Evolutionary conservation across 1,140 invertebrate species (phyloP).

Genomic region (Diuraphis noxia): DNA sequence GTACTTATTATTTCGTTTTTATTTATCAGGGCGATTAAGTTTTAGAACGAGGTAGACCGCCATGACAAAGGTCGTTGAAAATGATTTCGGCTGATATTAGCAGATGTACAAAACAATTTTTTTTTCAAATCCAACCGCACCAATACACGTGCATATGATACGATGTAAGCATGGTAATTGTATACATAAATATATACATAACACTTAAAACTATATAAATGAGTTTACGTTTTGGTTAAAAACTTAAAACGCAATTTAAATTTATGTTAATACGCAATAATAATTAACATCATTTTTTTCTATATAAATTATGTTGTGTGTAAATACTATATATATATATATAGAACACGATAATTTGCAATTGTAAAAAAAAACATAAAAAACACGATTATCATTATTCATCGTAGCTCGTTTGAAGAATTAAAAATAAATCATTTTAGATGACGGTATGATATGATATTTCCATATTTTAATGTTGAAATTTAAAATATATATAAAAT

Average conservation of each 20-base stretch:
- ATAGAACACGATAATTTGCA: not conserved
- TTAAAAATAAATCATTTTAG: not conserved
- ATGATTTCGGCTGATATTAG: not conserved
- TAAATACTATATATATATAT: not conserved
- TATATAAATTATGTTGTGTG: not conserved
- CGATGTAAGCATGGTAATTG: not conserved
- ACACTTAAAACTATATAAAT: not conserved
- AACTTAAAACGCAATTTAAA: conserved; percentile 7
- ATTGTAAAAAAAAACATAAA: not conserved
- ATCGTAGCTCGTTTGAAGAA: not conserved
- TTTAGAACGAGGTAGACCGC: not conserved
- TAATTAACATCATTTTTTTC: conserved; percentile 3
- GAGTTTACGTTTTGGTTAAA: not conserved
- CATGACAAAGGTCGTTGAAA: not conserved
- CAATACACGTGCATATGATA: too few relatives aligned
- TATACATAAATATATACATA: not conserved
- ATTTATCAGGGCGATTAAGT: not conserved
- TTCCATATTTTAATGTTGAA: not conserved
- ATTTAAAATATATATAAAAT: not conserved
- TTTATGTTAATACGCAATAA: conserved; percentile 11
- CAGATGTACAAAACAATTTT: not conserved
- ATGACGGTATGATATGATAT: not conserved
- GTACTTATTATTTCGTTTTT: not conserved
- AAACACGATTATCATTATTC: conserved; percentile 1
- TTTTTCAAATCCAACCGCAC: not conserved